Base-by-base conservation (phyloP, 2,113 vertebrate genomes). In the Ursus arctos region DNA sequence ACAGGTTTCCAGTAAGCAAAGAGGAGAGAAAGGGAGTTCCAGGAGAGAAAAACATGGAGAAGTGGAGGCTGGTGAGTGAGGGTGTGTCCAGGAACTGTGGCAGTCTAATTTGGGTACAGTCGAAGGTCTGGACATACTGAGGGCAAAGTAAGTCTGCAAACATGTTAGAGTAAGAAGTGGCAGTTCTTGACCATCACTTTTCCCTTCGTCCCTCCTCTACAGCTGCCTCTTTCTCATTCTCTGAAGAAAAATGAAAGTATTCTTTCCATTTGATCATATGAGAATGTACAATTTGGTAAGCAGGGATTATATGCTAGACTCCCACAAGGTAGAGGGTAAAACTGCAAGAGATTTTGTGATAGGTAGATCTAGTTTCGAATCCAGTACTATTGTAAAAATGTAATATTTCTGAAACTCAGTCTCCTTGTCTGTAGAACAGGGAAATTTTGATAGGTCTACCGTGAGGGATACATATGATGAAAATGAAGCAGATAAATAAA, bases 21-120 rank as follows among this genome's bases (percentile, higher is more conserved):
- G 55, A 80, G 40, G 4, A 87, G 43, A 96, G 24, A 92, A 43
- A 87, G 36, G 40, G 10, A 33, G 79, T 59, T 84, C 5, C 49
- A 59, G 36, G 40, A 87, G 15, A 97, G 61, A 76, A 87, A 61
- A 87, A 80, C 82, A 55, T 43, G 49, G 94, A 57, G 79, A 87
- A 55, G 3, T 53, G 24, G 22, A 69, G 18, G 4, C 69, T 94
- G 36, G 15, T 31, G 19, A 67, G 12, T 31, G 19, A 74, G 13
- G 8, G 8, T 89, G 0, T 65, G 59, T 67, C n/a, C 13, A 53
- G 57, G 43, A 88, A 86, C 18, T 28, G 4, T 14, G 16, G 28
- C 19, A 36, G 36, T 80, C 36, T 87, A 77, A n/a, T 40, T 55
- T 74, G 79, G 0, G 15, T 77, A 55, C n/a, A 55, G 6, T 59